These are phyloP conservation scores for Piprites chloris DNA, from an alignment of 2,113 vertebrate genomes.

Conservation along the genomic window DNA sequence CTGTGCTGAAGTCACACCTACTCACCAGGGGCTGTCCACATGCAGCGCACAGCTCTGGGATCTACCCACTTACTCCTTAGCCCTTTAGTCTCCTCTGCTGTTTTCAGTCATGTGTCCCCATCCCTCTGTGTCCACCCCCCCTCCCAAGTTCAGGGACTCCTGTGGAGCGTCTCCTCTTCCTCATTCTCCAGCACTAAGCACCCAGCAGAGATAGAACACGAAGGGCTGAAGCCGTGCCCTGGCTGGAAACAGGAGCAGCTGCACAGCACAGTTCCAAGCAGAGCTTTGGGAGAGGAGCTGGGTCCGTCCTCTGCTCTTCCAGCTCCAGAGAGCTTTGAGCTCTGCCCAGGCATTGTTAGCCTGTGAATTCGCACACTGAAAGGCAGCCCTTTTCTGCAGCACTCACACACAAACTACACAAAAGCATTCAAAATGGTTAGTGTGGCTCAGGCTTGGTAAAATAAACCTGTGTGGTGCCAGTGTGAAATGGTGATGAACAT, in stretches of 20 bases:
- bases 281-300: neutral
- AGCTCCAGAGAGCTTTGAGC: neutral
- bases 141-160: neutral
- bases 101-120: neutral
- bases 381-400: neutral
- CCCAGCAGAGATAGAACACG: neutral
- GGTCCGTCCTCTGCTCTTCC: neutral
- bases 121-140: neutral
- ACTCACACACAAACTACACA: neutral
- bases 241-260: neutral
- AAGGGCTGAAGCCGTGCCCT: neutral
- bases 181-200: neutral
- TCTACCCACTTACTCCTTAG: neutral
- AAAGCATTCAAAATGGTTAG: neutral
- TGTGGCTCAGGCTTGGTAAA: neutral
- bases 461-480: accelerated
- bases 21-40: neutral
- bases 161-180: neutral
- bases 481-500: neutral
- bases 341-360: neutral
- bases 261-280: neutral
- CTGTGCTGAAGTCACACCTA: neutral
- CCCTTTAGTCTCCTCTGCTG: neutral
- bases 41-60: neutral
- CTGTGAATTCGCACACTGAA: neutral